Percentiles rank a stretch among this genome's conserved stretches.
These are phyloP conservation scores for Euplexia lucipara DNA, from an alignment of 2,888 invertebrate species.

Conservation along the genomic window DNA sequence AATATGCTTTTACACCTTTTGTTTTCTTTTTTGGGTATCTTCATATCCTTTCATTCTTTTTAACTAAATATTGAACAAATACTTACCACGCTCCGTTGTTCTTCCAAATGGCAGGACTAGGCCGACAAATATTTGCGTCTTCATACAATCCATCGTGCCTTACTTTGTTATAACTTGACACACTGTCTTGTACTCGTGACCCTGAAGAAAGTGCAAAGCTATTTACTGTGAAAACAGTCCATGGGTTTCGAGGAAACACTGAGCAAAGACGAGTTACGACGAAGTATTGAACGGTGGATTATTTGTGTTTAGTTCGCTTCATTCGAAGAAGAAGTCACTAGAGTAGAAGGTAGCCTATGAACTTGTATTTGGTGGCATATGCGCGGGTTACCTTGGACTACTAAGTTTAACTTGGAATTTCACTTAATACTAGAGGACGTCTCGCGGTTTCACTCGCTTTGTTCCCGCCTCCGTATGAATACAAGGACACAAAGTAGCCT, in stretches of 20 bases:
- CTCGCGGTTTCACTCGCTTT: too few species aligned
- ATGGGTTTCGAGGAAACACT: constrained; percentile 17
- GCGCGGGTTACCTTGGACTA: too few species aligned
- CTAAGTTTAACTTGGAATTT: too few species aligned
- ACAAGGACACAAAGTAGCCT: too few species aligned
- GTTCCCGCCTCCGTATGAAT: too few species aligned
- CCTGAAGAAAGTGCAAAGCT: constrained; percentile 50
- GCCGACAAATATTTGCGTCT: constrained; percentile 46
- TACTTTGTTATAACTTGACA: constrained; percentile 42
- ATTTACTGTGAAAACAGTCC: constrained; percentile 35
- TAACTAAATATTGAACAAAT: constrained; percentile 29
- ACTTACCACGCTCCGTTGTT: constrained; percentile 31
- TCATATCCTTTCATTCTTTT: not conserved
- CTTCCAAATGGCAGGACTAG: constrained; percentile 39
- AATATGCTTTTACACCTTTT: not conserved
- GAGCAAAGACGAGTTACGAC: constrained; percentile 14
- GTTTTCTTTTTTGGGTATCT: not conserved
- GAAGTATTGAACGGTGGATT: constrained; percentile 34
- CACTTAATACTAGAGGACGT: too few species aligned
- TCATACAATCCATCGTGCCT: constrained; percentile 36
- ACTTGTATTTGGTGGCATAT: too few species aligned
- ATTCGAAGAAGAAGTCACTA: constrained; percentile 7
- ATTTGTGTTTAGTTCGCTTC: not conserved
- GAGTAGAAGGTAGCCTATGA: too few species aligned
- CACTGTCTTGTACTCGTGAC: constrained; percentile 40